Conservation (phyloP, 1,140 invertebrate genomes). For the Ooceraea biroi region DNA sequence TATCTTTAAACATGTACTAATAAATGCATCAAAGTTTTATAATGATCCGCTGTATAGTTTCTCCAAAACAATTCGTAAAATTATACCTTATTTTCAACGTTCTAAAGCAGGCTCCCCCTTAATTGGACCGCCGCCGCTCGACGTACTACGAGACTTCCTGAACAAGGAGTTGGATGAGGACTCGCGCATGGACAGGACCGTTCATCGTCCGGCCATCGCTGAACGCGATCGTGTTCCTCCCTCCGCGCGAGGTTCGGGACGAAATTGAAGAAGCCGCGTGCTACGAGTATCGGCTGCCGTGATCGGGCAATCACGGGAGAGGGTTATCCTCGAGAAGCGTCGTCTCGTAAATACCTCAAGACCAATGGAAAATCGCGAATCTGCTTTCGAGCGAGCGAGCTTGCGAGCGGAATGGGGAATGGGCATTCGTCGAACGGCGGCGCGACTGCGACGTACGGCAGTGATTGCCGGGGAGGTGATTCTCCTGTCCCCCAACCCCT, state of each 20-base stretch:
- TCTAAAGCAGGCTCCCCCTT: too few species aligned
- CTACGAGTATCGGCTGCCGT: background rate
- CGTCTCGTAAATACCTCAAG: conserved; percentile 74
- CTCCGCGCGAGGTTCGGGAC: too few species aligned
- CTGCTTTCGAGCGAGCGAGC: conserved; percentile 67
- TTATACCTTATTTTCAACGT: too few species aligned
- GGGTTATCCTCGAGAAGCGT: background rate
- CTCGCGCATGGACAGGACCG: background rate
- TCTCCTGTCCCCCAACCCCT: too few species aligned
- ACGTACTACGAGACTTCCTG: too few species aligned
- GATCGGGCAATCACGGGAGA: conserved; percentile 22
- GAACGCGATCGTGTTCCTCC: background rate
- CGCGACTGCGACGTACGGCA: conserved; percentile 43
- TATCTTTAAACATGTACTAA: too few species aligned
- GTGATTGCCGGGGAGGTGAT: conserved; percentile 39
- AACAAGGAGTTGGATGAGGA: too few species aligned
- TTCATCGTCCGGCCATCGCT: conserved; percentile 1
- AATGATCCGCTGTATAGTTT: too few species aligned
- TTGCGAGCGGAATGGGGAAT: conserved; percentile 65
- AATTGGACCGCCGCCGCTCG: too few species aligned
- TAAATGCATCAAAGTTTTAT: too few species aligned
- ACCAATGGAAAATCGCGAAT: conserved; percentile 76
- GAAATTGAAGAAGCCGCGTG: conserved; percentile 11
- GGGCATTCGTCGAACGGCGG: conserved; percentile 61
- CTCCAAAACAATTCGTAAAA: too few species aligned